Conservation (phyloP, 2,113 vertebrate species). For the Pristiophorus japonicus region DNA sequence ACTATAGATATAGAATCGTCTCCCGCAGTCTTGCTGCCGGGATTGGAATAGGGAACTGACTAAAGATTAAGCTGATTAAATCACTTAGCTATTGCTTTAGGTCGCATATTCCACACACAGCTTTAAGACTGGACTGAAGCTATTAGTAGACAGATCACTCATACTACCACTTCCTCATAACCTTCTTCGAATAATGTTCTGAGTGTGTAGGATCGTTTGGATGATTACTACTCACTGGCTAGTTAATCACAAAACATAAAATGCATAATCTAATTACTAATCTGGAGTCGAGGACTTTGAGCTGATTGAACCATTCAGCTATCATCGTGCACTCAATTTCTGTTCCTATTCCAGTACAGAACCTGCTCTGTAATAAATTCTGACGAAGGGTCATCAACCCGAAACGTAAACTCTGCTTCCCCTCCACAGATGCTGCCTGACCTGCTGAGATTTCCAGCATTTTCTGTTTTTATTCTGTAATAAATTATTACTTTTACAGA, state of each 20-base stretch:
- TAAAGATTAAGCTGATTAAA: conserved; percentile 3
- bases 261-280: not conserved
- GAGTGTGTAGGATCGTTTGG: not conserved
- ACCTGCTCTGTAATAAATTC: not conserved
- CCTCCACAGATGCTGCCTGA: too few species aligned
- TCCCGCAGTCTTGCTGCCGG: not conserved
- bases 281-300: not conserved
- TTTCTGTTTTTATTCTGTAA: too few species aligned
- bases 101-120: not conserved
- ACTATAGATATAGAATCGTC: not conserved
- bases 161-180: not conserved
- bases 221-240: not conserved
- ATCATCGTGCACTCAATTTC: not conserved
- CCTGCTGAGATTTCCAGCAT: too few species aligned
- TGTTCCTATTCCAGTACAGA: not conserved
- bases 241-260: not conserved
- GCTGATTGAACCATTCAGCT: not conserved
- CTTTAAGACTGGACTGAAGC: conserved; percentile 8
- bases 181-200: not conserved
- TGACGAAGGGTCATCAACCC: too few species aligned
- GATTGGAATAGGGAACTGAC: not conserved
- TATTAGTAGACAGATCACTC: not conserved
- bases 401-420: too few species aligned
- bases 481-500: not conserved
- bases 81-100: not conserved